These are phyloP conservation scores for Lipotes vexillifer DNA, from an alignment of 2,113 vertebrate genomes.

Conservation along the genomic window DNA sequence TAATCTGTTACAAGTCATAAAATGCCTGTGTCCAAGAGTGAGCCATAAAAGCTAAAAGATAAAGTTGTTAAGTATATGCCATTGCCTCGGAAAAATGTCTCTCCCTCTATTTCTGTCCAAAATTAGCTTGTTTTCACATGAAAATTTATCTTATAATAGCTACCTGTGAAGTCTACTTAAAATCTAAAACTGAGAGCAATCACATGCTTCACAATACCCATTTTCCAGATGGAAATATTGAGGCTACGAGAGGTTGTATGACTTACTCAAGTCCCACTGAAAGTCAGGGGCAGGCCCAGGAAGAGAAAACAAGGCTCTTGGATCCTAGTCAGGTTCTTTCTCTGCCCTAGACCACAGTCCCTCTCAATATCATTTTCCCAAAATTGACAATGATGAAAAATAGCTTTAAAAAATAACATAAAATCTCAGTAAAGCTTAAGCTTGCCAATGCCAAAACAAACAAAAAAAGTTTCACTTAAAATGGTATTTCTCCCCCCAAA, in stretches of 20 bases:
- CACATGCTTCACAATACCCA: not conserved
- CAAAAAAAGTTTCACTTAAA: not conserved
- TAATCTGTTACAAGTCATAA: conserved; percentile 78
- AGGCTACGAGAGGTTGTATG: not conserved
- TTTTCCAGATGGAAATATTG: not conserved
- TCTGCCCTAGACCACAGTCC: not conserved
- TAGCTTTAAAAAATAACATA: not conserved
- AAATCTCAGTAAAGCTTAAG: not conserved
- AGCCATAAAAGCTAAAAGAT: conserved; percentile 77
- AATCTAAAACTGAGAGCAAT: not conserved
- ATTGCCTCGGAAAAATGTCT: conserved; percentile 63
- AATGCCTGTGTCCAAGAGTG: conserved; percentile 73
- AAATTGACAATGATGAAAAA: not conserved
- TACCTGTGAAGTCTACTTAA: not conserved
- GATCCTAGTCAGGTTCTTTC: not conserved
- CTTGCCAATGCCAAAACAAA: not conserved
- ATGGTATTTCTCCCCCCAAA: not conserved
- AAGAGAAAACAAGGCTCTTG: not conserved
- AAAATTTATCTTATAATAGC: conserved; percentile 42
- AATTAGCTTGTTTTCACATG: conserved; percentile 57
- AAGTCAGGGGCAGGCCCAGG: not conserved
- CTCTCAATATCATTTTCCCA: not conserved
- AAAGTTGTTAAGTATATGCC: conserved; percentile 70
- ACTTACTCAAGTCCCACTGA: not conserved
- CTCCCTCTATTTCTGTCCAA: not conserved